Conservation (phyloP, 2,888 invertebrate genomes). For the Xestia ashworthii region DNA sequence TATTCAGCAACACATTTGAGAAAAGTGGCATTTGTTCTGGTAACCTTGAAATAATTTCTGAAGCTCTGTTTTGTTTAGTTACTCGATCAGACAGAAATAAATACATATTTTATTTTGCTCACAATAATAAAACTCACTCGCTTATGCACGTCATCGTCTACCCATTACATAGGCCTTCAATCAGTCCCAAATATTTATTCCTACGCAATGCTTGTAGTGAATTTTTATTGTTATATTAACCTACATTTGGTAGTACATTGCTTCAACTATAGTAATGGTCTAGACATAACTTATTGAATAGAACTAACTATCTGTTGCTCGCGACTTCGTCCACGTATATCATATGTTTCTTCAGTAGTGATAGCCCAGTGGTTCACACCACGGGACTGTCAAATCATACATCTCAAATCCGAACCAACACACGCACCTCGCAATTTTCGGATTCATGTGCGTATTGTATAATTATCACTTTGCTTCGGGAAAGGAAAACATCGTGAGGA, state of each 20-base stretch:
- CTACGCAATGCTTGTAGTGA: slow-evolving; percentile 18
- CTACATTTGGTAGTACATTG: slow-evolving; percentile 42
- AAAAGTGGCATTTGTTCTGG: not conserved
- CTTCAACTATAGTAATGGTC: not conserved
- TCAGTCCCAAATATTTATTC: not conserved
- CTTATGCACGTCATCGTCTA: not conserved
- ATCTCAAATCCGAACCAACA: too few relatives aligned
- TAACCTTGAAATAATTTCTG: not conserved
- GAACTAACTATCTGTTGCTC: not conserved
- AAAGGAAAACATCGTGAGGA: too few relatives aligned
- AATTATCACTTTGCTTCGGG: too few relatives aligned
- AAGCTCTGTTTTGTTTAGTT: not conserved
- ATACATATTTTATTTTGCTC: slow-evolving; percentile 5
- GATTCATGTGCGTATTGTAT: too few relatives aligned
- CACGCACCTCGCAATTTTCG: too few relatives aligned
- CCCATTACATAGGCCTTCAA: not conserved
- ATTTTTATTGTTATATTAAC: slow-evolving; percentile 33
- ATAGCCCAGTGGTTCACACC: too few relatives aligned
- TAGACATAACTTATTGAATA: not conserved
- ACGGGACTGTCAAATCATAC: too few relatives aligned
- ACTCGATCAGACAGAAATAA: not conserved
- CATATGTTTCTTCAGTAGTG: not conserved
- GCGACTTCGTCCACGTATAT: not conserved
- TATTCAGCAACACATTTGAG: not conserved
- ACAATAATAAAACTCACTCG: not conserved